A percentile compares a stretch with the other conserved stretches of the same genome.
phyloP scores from a whole-genome alignment of 2,113 vertebrate genomes.

The Alosa alosa region DNA sequence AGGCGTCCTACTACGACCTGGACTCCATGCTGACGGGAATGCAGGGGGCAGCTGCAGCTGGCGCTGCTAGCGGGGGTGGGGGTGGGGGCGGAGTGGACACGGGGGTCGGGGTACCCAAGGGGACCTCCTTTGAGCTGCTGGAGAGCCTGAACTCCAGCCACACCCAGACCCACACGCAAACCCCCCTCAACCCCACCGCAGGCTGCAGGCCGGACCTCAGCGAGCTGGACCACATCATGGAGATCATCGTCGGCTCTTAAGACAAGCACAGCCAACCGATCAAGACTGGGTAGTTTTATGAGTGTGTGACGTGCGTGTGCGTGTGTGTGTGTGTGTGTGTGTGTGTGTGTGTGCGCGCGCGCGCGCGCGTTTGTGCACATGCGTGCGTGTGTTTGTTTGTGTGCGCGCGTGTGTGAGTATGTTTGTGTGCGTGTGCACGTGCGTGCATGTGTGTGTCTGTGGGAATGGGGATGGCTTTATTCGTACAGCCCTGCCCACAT shows the following conservation, averaged over 20 bases:
- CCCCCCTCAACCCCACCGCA: slow-evolving; percentile 75
- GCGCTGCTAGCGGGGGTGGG: background rate
- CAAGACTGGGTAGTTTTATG: background rate
- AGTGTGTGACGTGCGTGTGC: background rate
- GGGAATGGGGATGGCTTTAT: background rate
- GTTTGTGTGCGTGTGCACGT: background rate
- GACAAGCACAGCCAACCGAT: background rate
- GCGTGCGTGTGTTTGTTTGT: background rate
- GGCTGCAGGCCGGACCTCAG: slow-evolving; percentile 90
- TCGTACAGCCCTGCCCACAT: background rate
- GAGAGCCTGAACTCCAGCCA: slow-evolving; percentile 72
- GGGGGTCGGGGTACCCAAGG: slow-evolving; percentile 64
- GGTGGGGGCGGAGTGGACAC: background rate
- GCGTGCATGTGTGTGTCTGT: background rate
- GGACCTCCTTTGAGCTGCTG: slow-evolving; percentile 83
- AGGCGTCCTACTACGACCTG: slow-evolving; percentile 89
- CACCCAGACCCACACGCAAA: slow-evolving; percentile 63
- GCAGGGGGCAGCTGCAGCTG: slow-evolving; percentile 63
- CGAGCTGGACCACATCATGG: slow-evolving; percentile 95
- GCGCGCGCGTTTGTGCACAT: background rate
- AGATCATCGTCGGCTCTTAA: slow-evolving; percentile 94
- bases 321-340: background rate
- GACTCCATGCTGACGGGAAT: slow-evolving; percentile 92
- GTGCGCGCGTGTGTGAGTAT: background rate
- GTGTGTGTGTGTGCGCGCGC: background rate